Conservation (phyloP, 2,888 invertebrate genomes). For the Epistrophella euchroma region DNA sequence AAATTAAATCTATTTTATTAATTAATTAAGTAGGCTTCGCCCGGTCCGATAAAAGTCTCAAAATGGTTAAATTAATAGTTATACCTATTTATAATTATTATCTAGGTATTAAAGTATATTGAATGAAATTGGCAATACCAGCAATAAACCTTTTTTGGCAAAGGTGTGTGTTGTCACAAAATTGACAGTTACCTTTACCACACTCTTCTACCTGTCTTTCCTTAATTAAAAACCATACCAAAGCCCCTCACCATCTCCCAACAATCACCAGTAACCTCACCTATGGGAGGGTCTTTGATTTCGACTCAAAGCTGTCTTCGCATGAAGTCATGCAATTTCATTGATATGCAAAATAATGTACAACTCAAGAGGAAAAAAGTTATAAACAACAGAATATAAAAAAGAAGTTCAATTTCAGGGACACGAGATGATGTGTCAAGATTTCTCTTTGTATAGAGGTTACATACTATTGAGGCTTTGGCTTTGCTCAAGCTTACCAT, state of each 20-base stretch:
- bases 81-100: background rate
- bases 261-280: background rate
- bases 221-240: background rate
- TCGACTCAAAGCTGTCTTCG: background rate
- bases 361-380: background rate
- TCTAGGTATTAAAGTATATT: conserved; percentile 14
- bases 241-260: conserved; percentile 5
- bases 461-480: conserved; percentile 15
- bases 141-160: conserved; percentile 46
- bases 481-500: conserved; percentile 77
- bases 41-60: too few species aligned
- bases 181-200: conserved; percentile 66
- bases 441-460: conserved; percentile 29
- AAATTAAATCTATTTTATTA: background rate
- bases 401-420: conserved; percentile 47
- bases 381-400: conserved; percentile 1
- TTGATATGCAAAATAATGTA: conserved; percentile 33
- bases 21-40: too few species aligned
- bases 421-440: conserved; percentile 42
- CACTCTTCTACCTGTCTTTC: conserved; percentile 49
- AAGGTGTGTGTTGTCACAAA: conserved; percentile 71
- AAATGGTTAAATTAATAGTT: background rate
- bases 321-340: conserved; percentile 38
- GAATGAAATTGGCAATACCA: conserved; percentile 55
- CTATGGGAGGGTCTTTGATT: conserved; percentile 29